Evolutionary conservation across 1,140 invertebrate species (phyloP), one percentile per base, ranked within the genome.

Genomic region (Pseudomyrmex concolor): DNA sequence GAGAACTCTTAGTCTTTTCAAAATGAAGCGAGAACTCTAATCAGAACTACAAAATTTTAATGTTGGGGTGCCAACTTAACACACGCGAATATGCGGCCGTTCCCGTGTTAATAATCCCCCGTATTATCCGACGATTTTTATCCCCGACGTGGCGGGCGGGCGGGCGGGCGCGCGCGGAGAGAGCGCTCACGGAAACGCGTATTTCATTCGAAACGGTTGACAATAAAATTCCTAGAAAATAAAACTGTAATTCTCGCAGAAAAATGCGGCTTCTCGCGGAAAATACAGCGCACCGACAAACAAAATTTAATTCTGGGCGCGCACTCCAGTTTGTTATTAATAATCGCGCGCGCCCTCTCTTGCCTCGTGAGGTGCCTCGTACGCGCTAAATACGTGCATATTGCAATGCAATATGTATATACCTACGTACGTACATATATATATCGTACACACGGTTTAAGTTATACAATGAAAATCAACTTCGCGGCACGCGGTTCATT

Each of bases 161-260:
- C 68, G 59, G 12, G n/a, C n/a, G n/a, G n/a, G n/a, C n/a, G n/a
- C 48, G 50, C 55, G 10, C 68, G 59, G 12, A 48, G n/a, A 77
- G 62, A 45, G 78, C 48, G 59, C 68, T 55, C 78, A 51, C 51
- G 71, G 34, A 74, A 74, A 72, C 59, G 57, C 71, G 55, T 82
- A 82, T 82, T 73, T 82, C 78, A 82, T 74, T 72, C 71, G 70
- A 62, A 72, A 82, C 57, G 78, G 60, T 74, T 74, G 78, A 82
- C 78, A 82, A 82, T 82, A 82, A 82, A 82, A 74, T 73, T 82
- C 70, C 78, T 45, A 63, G 70, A 74, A 74, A 82, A 74, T 74
- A 82, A 82, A 82, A 73, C 78, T 63, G 70, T 82, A 73, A 82
- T 74, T 82, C 78, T 48, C 50, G 25, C 34, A 62, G 78, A 74